Evolutionary conservation across 2,888 invertebrate genomes (phyloP).

Genomic region (Noctua janthina): DNA sequence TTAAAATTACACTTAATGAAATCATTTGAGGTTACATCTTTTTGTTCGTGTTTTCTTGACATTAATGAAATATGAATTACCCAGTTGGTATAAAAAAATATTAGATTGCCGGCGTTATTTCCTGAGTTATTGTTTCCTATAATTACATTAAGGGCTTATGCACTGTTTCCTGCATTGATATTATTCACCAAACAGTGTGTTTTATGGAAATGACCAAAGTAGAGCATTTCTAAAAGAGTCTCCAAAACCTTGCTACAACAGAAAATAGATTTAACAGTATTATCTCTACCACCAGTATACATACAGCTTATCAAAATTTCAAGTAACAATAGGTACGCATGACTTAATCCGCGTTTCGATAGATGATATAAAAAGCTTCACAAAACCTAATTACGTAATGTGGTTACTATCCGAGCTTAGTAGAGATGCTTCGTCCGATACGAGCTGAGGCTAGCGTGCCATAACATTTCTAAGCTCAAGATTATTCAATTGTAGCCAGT

Average conservation of each 20-base stretch:
- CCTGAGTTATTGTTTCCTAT: background rate
- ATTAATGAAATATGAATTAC: constrained; percentile 32
- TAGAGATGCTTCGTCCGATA: constrained; percentile 50
- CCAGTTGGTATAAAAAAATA: background rate
- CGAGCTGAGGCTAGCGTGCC: constrained; percentile 41
- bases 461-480: constrained; percentile 60
- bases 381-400: constrained; percentile 76
- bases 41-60: constrained; percentile 41
- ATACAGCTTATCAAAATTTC: constrained; percentile 56
- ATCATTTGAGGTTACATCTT: constrained; percentile 45
- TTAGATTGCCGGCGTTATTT: background rate
- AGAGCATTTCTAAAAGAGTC: background rate
- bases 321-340: constrained; percentile 61
- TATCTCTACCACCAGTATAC: constrained; percentile 27
- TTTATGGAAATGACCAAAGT: background rate
- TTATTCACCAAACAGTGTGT: background rate
- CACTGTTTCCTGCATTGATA: background rate
- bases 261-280: constrained; percentile 1
- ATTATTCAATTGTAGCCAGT: constrained; percentile 68
- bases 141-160: background rate
- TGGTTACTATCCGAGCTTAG: constrained; percentile 54
- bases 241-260: background rate
- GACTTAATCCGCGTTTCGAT: constrained; percentile 73
- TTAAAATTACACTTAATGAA: constrained; percentile 52
- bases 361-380: constrained; percentile 70